Evolutionary conservation across 2,888 invertebrate species (phyloP).

Genomic region (Drosophila conformis): DNA sequence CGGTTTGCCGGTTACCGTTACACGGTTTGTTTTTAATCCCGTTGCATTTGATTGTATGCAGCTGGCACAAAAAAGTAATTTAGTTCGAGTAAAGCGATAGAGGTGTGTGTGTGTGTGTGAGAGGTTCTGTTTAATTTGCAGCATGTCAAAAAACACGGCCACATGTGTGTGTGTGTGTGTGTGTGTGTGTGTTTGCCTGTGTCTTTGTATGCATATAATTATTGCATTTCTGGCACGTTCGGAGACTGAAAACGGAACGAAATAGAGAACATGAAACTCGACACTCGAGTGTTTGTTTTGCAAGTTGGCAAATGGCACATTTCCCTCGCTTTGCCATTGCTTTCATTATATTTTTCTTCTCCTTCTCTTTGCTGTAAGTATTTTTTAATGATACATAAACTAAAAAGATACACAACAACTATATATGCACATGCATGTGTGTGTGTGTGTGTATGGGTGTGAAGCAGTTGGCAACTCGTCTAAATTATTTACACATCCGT

Average conservation of each 20-base stretch:
- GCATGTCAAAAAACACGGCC: conserved; percentile 75
- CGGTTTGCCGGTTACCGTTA: conserved; percentile 54
- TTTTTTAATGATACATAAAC: conserved; percentile 81
- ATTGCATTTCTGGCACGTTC: conserved; percentile 79
- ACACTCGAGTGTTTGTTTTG: conserved; percentile 61
- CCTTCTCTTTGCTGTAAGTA: conserved; percentile 59
- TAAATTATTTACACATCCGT: conserved; percentile 81
- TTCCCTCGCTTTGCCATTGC: conserved; percentile 59
- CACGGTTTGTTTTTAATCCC: conserved; percentile 76
- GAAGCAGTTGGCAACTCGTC: conserved; percentile 67
- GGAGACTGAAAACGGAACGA: conserved; percentile 49
- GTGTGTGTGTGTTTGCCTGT: conserved; percentile 37
- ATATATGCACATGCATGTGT: conserved; percentile 9
- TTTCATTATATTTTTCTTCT: conserved; percentile 57
- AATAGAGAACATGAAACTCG: conserved; percentile 26
- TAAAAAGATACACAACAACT: conserved; percentile 74
- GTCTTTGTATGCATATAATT: conserved; percentile 77
- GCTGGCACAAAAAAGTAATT: conserved; percentile 73
- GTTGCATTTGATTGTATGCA: conserved; percentile 78
- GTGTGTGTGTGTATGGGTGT: conserved; percentile 12
- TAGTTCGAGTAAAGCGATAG: conserved; percentile 57
- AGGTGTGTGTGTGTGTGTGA: conserved; percentile 18
- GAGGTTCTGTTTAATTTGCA: conserved; percentile 74
- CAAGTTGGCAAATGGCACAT: conserved; percentile 77
- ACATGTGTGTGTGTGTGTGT: conserved; percentile 36